These are phyloP conservation scores for Hymenopus coronatus DNA, from an alignment of 2,888 invertebrate genomes.

Conservation along the genomic window DNA sequence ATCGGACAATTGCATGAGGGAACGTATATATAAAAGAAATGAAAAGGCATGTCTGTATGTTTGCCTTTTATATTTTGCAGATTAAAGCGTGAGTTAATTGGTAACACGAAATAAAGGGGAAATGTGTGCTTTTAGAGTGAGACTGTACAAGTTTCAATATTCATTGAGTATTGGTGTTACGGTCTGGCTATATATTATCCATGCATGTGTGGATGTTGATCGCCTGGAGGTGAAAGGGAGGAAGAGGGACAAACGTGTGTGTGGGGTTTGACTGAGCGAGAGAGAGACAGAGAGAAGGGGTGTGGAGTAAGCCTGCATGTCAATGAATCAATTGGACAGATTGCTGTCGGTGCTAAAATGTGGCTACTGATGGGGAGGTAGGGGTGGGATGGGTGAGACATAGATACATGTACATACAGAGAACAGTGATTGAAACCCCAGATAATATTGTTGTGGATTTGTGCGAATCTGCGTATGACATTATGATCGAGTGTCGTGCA, in stretches of 20 bases:
- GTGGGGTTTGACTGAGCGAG: slow-evolving; percentile 1
- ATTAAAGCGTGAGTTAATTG: background rate
- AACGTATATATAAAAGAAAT: too few relatives aligned
- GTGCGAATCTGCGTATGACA: slow-evolving; percentile 29
- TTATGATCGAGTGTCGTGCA: slow-evolving; percentile 19
- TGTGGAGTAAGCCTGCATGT: slow-evolving; percentile 18
- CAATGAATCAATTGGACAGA: slow-evolving; percentile 32
- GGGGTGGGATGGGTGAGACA: background rate
- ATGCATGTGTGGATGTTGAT: background rate
- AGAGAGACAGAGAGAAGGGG: background rate
- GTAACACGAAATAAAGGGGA: background rate
- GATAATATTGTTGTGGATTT: slow-evolving; percentile 30
- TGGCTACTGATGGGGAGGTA: slow-evolving; percentile 3
- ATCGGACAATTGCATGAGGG: too few relatives aligned
- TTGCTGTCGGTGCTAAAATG: slow-evolving; percentile 31
- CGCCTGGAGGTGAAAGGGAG: background rate
- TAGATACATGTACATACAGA: slow-evolving; percentile 1
- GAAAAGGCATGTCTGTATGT: too few relatives aligned
- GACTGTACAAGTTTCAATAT: slow-evolving; percentile 18
- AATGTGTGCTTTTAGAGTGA: background rate
- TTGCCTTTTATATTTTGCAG: too few relatives aligned
- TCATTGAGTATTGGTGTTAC: slow-evolving; percentile 20
- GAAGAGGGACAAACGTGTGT: background rate
- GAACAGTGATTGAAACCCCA: slow-evolving; percentile 28
- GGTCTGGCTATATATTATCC: slow-evolving; percentile 11